Evolutionary conservation across 1,140 invertebrate species (phyloP).

Genomic region (Drosophila rhopaloa): DNA sequence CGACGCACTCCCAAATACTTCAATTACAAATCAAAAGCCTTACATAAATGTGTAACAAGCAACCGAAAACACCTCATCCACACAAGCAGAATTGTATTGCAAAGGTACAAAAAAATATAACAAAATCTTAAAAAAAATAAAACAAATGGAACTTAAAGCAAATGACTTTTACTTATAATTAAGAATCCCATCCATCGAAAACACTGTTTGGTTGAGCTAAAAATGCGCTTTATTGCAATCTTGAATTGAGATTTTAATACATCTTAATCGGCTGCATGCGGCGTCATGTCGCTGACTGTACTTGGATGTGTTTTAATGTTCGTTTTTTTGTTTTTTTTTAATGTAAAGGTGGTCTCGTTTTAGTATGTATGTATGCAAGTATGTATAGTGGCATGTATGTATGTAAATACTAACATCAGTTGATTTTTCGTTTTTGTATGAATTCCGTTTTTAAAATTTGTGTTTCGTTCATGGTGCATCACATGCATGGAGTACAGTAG

Average conservation of each 20-base stretch:
- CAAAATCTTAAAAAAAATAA: neutral
- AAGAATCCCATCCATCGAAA: neutral
- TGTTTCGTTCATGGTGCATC: slow-evolving; percentile 46
- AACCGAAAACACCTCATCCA: neutral
- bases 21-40: neutral
- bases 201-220: slow-evolving; percentile 46
- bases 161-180: neutral
- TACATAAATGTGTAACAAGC: neutral
- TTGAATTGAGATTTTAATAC: slow-evolving; percentile 55
- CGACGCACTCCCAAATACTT: neutral
- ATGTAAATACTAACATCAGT: slow-evolving; percentile 54
- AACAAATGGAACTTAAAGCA: neutral
- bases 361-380: slow-evolving; percentile 46
- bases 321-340: slow-evolving; percentile 18
- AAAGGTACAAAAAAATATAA: no score
- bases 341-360: slow-evolving; percentile 50
- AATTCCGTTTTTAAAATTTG: slow-evolving; percentile 42
- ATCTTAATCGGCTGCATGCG: slow-evolving; percentile 42
- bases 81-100: no score
- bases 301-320: slow-evolving; percentile 35
- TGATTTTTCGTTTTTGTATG: slow-evolving; percentile 5
- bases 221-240: slow-evolving; percentile 72
- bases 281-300: slow-evolving; percentile 38
- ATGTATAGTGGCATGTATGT: slow-evolving; percentile 43
- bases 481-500: slow-evolving; percentile 52